Evolutionary conservation across 2,113 vertebrate genomes (phyloP), one percentile per base, ranked within the genome.

Genomic region (Chrysemys picta): DNA sequence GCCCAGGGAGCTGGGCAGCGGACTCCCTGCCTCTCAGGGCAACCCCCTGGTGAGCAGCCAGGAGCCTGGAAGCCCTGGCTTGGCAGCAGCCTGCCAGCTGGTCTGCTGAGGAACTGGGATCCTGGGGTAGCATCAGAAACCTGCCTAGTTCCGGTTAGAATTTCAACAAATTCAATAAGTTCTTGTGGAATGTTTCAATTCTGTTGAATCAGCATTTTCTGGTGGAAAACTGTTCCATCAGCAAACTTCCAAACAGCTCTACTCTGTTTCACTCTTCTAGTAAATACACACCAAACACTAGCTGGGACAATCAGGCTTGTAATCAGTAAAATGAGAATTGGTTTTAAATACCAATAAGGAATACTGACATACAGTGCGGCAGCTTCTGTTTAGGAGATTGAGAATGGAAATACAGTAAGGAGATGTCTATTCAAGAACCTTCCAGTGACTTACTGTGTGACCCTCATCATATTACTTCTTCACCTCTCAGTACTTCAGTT

Each of bases 11-110:
- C 19, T 38, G 21, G n/a, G n/a, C 35, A 78, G 75, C 22, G 24
- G 42, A 47, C 13, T 24, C 38, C 11, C 72, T 17, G 11, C 38
- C 24, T 76, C 38, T 45, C 12, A 78, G 42, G 42, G 11, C 24
- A 25, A 11, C 38, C 24, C 21, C 2, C 38, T 45, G 12, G 24
- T 47, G 65, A 6, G n/a, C 7, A 31, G 62, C n/a, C 89, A 54
- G 0, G 52, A 47, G 59, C 21, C 13, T 27, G 62, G 3, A 69
- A 92, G 47, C 35, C 11, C 0, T 0, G 82, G 80, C 19, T n/a
- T 11, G 45, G n/a, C 9, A 72, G 19, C 42, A 47, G 12, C 75
- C 42, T 78, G 38, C 25, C 24, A 72, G 19, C 5, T 72, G 9
- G 2, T n/a, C n/a, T 72, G 19, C 65, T 72, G 9, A 72, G 19